phyloP scores from a whole-genome alignment of 2,888 invertebrate species.

The Rhabditoides inermis region DNA sequence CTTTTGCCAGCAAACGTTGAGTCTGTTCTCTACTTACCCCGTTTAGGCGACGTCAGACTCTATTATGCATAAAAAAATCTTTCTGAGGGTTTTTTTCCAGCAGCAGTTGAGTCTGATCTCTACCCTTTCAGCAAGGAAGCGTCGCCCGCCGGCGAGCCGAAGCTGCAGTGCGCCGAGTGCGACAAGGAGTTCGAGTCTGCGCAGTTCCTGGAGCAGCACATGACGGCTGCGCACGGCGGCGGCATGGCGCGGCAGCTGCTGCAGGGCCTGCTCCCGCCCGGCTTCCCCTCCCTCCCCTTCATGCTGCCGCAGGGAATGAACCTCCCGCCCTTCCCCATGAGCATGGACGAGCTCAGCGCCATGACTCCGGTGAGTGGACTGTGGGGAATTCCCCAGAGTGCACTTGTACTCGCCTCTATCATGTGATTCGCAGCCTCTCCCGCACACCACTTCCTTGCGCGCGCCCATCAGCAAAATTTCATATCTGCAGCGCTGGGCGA shows the following conservation, averaged over 20 bases:
- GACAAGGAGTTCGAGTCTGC: conserved; percentile 98
- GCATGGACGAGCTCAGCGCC: not conserved
- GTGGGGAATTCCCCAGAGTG: not conserved
- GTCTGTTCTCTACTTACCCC: not conserved
- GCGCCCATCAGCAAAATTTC: too few species aligned
- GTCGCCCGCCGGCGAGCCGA: not conserved
- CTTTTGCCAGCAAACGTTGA: not conserved
- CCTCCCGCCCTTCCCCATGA: too few species aligned
- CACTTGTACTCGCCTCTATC: too few species aligned
- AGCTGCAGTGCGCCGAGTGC: conserved; percentile 87
- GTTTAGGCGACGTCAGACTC: too few species aligned
- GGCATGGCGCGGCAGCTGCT: conserved; percentile 50
- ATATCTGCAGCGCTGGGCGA: too few species aligned
- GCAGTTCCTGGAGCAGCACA: conserved; percentile 93
- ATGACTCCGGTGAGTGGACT: not conserved
- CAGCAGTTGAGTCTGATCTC: too few species aligned
- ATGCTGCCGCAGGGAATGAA: not conserved
- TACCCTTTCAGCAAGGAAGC: conserved; percentile 4
- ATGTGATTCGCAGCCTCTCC: too few species aligned
- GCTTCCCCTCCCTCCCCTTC: conserved; percentile 5
- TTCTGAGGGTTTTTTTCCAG: too few species aligned
- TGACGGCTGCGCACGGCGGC: conserved; percentile 92
- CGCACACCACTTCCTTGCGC: too few species aligned
- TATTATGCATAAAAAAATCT: too few species aligned
- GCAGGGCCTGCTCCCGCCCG: not conserved